Conservation (phyloP, 2,888 invertebrate genomes). For the Tineola bisselliella region DNA sequence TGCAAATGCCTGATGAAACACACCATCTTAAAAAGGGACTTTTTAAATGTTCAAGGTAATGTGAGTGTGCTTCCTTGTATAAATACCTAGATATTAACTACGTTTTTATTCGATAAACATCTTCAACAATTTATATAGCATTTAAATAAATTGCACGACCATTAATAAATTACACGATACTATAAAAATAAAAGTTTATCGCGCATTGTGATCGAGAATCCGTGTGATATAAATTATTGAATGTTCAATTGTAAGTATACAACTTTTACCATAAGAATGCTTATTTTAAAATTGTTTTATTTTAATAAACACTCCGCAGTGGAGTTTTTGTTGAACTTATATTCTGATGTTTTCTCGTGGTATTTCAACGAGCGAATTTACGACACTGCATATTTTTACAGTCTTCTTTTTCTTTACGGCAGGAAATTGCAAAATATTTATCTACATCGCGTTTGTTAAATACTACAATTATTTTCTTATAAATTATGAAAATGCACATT, state of each 20-base stretch:
- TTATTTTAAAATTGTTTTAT: neutral
- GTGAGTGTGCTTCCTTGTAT: neutral
- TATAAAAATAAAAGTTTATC: constrained; percentile 5
- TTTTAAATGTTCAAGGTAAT: neutral
- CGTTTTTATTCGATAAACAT: neutral
- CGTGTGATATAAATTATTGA: neutral
- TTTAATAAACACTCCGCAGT: neutral
- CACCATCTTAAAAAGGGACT: constrained; percentile 5
- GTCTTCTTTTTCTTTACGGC: neutral
- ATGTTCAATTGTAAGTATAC: neutral
- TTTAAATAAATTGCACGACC: neutral
- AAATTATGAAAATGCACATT: neutral
- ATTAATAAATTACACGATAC: neutral
- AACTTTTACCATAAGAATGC: neutral
- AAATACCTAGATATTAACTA: neutral
- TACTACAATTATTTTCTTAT: neutral
- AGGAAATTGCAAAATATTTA: too few species aligned
- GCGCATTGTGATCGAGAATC: constrained; percentile 3
- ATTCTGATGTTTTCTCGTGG: neutral
- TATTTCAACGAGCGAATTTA: neutral
- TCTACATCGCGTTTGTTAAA: neutral
- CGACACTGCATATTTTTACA: neutral
- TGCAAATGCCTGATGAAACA: neutral
- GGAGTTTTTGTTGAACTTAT: neutral
- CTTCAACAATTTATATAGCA: neutral